Conservation (phyloP, 2,113 vertebrate genomes). For the Peromyscus leucopus region DNA sequence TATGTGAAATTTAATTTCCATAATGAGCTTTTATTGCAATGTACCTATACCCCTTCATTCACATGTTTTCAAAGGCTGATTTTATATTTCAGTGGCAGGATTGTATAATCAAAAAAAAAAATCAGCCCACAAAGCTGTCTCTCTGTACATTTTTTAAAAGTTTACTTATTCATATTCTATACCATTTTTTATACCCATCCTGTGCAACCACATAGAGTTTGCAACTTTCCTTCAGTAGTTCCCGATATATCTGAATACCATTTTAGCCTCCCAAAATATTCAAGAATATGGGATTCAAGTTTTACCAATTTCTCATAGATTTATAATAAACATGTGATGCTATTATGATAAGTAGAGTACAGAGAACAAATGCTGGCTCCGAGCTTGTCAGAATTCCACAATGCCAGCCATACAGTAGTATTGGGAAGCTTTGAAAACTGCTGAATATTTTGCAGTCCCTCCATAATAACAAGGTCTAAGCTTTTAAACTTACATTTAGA, state of each 20-base stretch:
- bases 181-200: background rate
- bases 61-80: background rate
- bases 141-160: background rate
- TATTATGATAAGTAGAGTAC: constrained; percentile 31
- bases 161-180: background rate
- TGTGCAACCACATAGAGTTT: background rate
- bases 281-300: background rate
- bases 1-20: constrained; percentile 18
- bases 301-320: constrained; percentile 5
- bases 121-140: background rate
- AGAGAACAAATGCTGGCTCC: background rate
- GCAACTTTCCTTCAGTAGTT: background rate
- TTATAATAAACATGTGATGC: background rate
- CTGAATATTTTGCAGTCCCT: background rate
- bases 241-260: constrained; percentile 16
- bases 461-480: background rate
- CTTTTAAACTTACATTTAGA: background rate
- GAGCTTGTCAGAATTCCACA: background rate
- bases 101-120: constrained; percentile 24
- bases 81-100: background rate
- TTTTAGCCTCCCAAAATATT: constrained; percentile 12
- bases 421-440: background rate
- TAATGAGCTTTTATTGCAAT: constrained; percentile 24
- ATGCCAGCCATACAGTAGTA: background rate
- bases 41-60: background rate